Conservation (phyloP, 2,797 vertebrate species). For the Chloroceryle amazona region DNA sequence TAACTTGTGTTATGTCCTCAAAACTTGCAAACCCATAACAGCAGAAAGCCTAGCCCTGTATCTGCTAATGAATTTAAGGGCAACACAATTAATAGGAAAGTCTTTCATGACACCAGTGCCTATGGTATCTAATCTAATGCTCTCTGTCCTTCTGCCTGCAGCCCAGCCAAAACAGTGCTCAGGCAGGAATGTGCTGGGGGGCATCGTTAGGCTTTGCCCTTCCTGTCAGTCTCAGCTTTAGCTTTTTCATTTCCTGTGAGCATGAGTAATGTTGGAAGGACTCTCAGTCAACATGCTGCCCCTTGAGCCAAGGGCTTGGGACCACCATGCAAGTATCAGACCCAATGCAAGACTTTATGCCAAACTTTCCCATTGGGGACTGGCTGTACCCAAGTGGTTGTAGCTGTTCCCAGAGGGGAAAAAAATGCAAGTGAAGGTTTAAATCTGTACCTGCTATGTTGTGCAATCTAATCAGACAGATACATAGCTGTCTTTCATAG, state of each 20-base stretch:
- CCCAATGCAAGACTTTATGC: fast-evolving
- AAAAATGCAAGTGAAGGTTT: neutral
- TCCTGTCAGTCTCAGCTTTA: slow-evolving; percentile 25
- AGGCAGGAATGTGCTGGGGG: slow-evolving; percentile 54
- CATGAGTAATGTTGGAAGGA: neutral
- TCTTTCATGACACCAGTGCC: neutral
- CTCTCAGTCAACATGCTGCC: neutral
- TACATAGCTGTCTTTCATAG: neutral
- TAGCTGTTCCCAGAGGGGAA: neutral
- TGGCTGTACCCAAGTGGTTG: neutral
- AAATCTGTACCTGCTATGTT: neutral
- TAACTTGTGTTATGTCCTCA: neutral
- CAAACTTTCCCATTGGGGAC: fast-evolving
- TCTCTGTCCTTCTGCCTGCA: neutral
- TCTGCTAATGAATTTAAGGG: neutral
- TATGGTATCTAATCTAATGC: neutral
- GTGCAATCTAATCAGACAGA: neutral
- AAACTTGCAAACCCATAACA: neutral
- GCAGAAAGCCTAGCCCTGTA: neutral
- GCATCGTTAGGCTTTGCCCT: neutral
- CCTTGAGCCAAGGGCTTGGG: neutral
- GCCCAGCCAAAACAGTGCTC: neutral
- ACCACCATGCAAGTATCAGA: neutral
- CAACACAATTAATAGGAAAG: neutral
- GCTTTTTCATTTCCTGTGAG: slow-evolving; percentile 64